These are phyloP conservation scores for Drosophila anceps DNA, from an alignment of 2,888 invertebrate species.

Conservation along the genomic window DNA sequence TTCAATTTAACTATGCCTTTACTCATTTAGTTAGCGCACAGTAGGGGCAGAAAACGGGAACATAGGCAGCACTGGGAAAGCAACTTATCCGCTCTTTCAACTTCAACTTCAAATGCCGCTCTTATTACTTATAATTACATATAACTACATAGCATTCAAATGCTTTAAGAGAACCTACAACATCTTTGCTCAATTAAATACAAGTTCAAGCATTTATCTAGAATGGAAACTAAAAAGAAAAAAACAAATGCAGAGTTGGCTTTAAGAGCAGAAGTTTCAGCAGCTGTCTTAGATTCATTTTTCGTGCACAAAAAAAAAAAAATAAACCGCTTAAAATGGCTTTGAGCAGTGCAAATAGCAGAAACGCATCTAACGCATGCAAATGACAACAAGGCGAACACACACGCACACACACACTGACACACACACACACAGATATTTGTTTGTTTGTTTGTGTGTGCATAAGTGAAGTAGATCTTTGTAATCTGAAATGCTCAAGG, in stretches of 20 bases:
- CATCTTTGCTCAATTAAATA: background rate
- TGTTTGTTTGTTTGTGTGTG: conserved; percentile 49
- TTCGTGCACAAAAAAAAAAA: conserved; percentile 40
- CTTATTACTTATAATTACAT: background rate
- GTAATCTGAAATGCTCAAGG: conserved; percentile 78
- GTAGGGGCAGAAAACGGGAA: background rate
- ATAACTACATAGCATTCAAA: background rate
- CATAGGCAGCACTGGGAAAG: background rate
- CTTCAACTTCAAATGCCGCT: conserved; percentile 11
- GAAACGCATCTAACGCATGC: conserved; percentile 73
- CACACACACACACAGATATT: conserved; percentile 28
- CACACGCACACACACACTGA: conserved; percentile 20
- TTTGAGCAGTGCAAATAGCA: conserved; percentile 76
- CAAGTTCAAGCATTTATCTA: background rate
- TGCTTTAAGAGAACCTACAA: background rate
- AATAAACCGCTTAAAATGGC: conserved; percentile 77
- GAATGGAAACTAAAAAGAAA: background rate
- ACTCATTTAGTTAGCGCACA: too few relatives aligned
- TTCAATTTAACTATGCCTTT: too few relatives aligned
- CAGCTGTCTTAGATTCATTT: conserved; percentile 44
- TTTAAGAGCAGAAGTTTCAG: background rate
- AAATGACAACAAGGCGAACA: conserved; percentile 69
- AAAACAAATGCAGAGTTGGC: background rate
- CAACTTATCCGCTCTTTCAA: background rate
- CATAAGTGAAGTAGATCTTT: conserved; percentile 74